These are phyloP conservation scores for Bergia puertoricense DNA, from an alignment of 92 coral and sea anemone genomes.

Conservation along the genomic window DNA sequence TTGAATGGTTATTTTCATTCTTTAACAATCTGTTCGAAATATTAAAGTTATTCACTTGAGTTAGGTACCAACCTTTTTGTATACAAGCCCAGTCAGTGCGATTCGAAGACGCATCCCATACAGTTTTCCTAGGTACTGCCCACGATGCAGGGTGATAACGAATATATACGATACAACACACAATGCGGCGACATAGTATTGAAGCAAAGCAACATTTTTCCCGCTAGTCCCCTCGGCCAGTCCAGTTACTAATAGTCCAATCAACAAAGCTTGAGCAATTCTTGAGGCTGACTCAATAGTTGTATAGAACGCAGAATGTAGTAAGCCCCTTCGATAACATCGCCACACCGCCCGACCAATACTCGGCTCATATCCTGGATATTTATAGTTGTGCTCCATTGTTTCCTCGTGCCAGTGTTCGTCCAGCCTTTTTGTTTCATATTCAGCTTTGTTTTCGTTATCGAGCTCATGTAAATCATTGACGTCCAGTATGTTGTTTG, in stretches of 20 bases:
- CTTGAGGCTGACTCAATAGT: constrained; percentile 11
- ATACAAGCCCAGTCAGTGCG: constrained; percentile 27
- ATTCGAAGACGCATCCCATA: constrained; percentile 42
- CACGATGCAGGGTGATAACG: constrained; percentile 30
- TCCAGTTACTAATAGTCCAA: constrained; percentile 26
- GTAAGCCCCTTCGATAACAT: neutral
- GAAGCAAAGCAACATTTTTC: neutral
- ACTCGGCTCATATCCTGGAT: constrained; percentile 6
- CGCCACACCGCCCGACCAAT: constrained; percentile 44
- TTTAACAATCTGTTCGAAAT: neutral
- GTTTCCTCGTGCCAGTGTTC: constrained; percentile 19
- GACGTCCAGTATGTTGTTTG: neutral
- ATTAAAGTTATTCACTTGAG: neutral
- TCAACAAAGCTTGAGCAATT: constrained; percentile 32
- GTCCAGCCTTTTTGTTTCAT: constrained; percentile 15
- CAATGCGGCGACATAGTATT: constrained; percentile 29
- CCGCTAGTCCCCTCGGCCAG: constrained; percentile 32
- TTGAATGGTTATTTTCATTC: neutral
- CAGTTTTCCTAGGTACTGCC: constrained; percentile 35
- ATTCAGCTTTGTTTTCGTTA: constrained; percentile 34
- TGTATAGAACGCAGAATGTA: constrained; percentile 31
- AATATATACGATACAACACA: constrained; percentile 24
- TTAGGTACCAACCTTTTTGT: constrained; percentile 32
- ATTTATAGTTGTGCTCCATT: neutral
- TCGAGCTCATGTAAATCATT: constrained; percentile 14